Conservation (phyloP, 2,888 invertebrate species). For the Meta bourneti region DNA sequence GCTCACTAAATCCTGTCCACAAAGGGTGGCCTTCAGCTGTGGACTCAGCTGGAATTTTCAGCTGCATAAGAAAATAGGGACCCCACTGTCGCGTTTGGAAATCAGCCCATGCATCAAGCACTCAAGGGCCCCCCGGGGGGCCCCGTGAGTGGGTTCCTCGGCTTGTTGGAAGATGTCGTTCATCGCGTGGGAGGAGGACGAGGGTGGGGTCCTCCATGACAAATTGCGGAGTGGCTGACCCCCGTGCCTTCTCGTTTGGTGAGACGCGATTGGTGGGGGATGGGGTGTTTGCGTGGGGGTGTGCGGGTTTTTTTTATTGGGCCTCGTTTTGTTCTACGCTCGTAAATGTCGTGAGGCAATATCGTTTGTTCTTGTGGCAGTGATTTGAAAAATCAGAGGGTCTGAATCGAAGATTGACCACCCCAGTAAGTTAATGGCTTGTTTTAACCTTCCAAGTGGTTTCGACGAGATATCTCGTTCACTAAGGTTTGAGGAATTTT, state of each 20-base stretch:
- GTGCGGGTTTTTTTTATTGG: background rate
- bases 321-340: too few species aligned
- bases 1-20: background rate
- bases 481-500: too few species aligned
- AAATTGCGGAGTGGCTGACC: conserved; percentile 45
- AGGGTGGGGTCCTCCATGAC: conserved; percentile 59
- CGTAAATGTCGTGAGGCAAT: background rate
- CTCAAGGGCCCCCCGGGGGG: conserved; percentile 21
- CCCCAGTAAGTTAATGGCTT: too few species aligned
- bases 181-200: conserved; percentile 19
- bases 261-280: background rate
- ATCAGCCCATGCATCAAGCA: conserved; percentile 50
- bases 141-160: background rate
- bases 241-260: conserved; percentile 1
- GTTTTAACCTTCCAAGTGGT: too few species aligned
- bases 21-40: conserved; percentile 17
- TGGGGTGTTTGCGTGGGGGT: background rate
- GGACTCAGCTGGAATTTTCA: conserved; percentile 61
- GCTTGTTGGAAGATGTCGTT: conserved; percentile 9
- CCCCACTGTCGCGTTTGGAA: conserved; percentile 35
- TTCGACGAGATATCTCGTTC: too few species aligned
- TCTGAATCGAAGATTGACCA: too few species aligned
- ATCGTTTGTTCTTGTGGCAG: background rate
- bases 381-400: background rate
- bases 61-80: conserved; percentile 35